Evolutionary conservation across 2,888 invertebrate species (phyloP).

Genomic region (Rotaria macrura): DNA sequence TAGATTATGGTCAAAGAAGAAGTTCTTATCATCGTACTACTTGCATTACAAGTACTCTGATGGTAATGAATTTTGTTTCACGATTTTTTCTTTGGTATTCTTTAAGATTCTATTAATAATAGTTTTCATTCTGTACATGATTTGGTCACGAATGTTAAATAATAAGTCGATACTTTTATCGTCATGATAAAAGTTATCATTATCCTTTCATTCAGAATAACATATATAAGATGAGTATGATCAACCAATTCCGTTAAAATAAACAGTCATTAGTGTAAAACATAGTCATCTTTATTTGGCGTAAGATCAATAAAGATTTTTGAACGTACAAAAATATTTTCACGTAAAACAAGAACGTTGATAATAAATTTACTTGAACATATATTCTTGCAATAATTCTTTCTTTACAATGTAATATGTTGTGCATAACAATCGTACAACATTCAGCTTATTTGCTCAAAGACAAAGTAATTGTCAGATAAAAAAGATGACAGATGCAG

Average conservation of each 20-base stretch:
- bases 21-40: background rate
- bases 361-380: too few relatives aligned
- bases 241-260: background rate
- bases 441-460: too few relatives aligned
- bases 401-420: too few relatives aligned
- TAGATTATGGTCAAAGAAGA: background rate
- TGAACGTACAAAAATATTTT: too few relatives aligned
- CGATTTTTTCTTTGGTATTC: conserved; percentile 51
- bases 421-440: too few relatives aligned
- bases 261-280: background rate
- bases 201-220: background rate
- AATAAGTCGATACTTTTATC: conserved; percentile 40
- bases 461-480: too few relatives aligned
- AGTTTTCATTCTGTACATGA: too few relatives aligned
- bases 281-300: background rate
- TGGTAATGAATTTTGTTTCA: conserved; percentile 47
- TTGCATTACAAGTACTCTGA: background rate
- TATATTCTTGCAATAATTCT: too few relatives aligned
- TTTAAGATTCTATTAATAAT: too few relatives aligned
- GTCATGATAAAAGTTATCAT: conserved; percentile 35
- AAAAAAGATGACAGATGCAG: too few relatives aligned
- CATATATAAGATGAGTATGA: background rate
- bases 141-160: conserved; percentile 47
- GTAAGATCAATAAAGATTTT: background rate
- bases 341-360: too few relatives aligned